Evolutionary conservation across 2,113 vertebrate genomes (phyloP).

Genomic region (Elephantulus edwardii): DNA sequence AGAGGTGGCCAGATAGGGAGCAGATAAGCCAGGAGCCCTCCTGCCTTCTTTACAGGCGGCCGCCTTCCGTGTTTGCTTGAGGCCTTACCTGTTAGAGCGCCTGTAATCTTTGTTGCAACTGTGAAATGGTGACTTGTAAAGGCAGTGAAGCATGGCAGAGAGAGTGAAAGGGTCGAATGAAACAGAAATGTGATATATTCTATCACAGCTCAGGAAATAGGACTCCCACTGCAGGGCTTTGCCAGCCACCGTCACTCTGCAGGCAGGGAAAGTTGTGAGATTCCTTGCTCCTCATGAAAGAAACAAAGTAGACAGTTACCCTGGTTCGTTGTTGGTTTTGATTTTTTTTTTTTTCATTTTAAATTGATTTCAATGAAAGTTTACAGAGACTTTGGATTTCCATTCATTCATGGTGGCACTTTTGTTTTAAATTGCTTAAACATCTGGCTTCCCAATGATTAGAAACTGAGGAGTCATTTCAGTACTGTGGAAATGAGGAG

Average conservation of each 20-base stretch:
- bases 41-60: conserved; percentile 73
- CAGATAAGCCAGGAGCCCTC: conserved; percentile 83
- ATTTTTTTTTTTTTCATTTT: no score
- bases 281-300: conserved; percentile 76
- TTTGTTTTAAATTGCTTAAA: no score
- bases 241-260: background rate
- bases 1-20: conserved; percentile 81
- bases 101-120: conserved; percentile 85
- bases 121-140: conserved; percentile 86
- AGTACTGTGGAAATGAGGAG: conserved; percentile 47
- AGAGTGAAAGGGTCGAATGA: conserved; percentile 85
- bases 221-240: conserved; percentile 78
- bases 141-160: conserved; percentile 84
- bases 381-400: no score
- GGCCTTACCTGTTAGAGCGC: conserved; percentile 86
- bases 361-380: no score
- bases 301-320: conserved; percentile 72
- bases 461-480: conserved; percentile 78
- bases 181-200: conserved; percentile 89
- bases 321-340: conserved; percentile 81
- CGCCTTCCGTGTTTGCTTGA: conserved; percentile 79
- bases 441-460: conserved; percentile 84
- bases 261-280: conserved; percentile 53
- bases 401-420: no score
- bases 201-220: conserved; percentile 86